These are phyloP conservation scores for Rhinopithecus roxellana DNA, from an alignment of 2,113 vertebrate species.

Conservation along the genomic window DNA sequence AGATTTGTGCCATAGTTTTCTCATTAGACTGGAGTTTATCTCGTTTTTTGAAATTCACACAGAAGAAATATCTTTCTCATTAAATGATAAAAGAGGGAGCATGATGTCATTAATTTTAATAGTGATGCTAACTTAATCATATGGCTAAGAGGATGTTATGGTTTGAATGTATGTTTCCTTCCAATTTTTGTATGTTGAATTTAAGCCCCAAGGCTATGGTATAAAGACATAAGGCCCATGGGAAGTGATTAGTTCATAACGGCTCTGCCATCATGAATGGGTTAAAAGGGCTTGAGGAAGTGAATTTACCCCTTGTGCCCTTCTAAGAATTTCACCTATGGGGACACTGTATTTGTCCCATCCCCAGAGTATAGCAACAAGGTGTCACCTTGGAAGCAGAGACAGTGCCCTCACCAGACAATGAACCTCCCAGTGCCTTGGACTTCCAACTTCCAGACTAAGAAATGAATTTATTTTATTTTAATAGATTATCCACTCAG, in stretches of 20 bases:
- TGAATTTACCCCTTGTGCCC: background rate
- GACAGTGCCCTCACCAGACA: background rate
- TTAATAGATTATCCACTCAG: background rate
- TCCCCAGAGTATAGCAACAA: background rate
- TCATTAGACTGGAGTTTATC: background rate
- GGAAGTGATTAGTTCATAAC: background rate
- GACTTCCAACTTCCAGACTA: background rate
- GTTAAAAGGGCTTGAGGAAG: background rate
- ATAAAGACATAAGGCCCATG: background rate
- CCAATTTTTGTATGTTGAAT: background rate
- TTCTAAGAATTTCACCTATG: background rate
- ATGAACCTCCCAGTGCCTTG: background rate
- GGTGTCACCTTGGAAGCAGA: background rate
- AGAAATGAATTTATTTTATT: background rate
- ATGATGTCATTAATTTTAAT: background rate
- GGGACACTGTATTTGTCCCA: background rate
- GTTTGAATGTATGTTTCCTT: background rate
- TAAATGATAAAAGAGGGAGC: background rate
- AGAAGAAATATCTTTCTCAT: background rate
- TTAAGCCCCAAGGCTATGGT: background rate
- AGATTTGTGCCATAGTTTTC: background rate
- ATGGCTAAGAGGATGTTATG: background rate
- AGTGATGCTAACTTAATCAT: background rate
- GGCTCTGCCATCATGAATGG: background rate
- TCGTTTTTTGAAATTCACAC: background rate